phyloP scores from a whole-genome alignment of 2,797 vertebrate species.

The Acestrorhynchus altus region DNA sequence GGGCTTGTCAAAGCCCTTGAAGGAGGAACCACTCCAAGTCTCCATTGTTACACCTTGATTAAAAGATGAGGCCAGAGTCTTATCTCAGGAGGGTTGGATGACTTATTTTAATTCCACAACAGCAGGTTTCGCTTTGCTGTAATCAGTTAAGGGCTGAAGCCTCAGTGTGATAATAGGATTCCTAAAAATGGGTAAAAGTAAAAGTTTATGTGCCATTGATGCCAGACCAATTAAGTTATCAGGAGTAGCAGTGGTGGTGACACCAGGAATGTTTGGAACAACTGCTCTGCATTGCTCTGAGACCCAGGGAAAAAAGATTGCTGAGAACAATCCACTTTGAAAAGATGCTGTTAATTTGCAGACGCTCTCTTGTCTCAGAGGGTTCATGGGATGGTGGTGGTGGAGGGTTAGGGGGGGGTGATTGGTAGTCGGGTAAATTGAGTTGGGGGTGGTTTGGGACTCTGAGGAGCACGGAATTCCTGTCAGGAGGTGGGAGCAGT shows the following conservation, averaged over 20 bases:
- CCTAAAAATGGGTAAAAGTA: neutral
- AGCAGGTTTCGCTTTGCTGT: slow-evolving; percentile 4
- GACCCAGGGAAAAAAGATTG: slow-evolving; percentile 43
- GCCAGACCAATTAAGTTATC: slow-evolving; percentile 55
- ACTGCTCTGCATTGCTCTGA: slow-evolving; percentile 28
- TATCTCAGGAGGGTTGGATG: slow-evolving; percentile 10
- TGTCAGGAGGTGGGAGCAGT: slow-evolving; percentile 78
- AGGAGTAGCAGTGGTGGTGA: slow-evolving; percentile 28
- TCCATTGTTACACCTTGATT: slow-evolving; percentile 28
- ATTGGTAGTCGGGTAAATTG: slow-evolving; percentile 55
- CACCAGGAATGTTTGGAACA: neutral
- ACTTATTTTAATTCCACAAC: slow-evolving; percentile 5
- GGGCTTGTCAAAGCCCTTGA: neutral
- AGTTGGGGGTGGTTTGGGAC: slow-evolving; percentile 57
- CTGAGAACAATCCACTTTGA: slow-evolving; percentile 66
- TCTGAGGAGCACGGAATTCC: slow-evolving; percentile 75
- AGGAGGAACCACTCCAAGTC: slow-evolving; percentile 1
- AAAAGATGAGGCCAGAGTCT: slow-evolving; percentile 27
- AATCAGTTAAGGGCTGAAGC: neutral
- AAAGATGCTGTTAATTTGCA: slow-evolving; percentile 66
- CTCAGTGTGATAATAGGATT: neutral
- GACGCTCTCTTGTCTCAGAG: slow-evolving; percentile 59
- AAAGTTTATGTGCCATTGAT: neutral
- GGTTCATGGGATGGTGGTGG: slow-evolving; percentile 22
- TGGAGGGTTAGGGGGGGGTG: slow-evolving; percentile 54